These are phyloP conservation scores for Mohoua ochrocephala DNA, from an alignment of 2,113 vertebrate species.

Conservation along the genomic window DNA sequence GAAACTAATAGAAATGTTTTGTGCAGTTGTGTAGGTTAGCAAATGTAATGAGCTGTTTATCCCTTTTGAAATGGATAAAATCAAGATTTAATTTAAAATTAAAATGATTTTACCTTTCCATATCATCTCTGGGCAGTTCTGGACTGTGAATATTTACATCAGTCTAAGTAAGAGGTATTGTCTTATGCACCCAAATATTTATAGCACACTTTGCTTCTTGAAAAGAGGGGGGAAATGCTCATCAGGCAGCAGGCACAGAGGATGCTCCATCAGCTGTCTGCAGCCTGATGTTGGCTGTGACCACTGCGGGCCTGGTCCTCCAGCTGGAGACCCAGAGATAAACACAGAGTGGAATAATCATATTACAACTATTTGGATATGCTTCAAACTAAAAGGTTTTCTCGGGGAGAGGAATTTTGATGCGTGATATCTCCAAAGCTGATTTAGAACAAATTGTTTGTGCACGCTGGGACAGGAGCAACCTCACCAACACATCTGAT, in stretches of 20 bases:
- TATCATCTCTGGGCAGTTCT: neutral
- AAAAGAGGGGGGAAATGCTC: neutral
- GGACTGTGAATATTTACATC: neutral
- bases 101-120: neutral
- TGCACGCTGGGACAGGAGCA: neutral
- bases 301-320: neutral
- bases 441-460: neutral
- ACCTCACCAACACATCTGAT: neutral
- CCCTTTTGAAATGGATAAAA: neutral
- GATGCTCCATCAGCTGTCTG: neutral
- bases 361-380: neutral
- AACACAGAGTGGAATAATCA: neutral
- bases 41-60: neutral
- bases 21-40: neutral
- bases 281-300: neutral
- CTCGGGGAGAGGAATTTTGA: neutral
- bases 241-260: neutral
- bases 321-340: conserved; percentile 29
- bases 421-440: neutral
- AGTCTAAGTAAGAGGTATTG: neutral
- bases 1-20: neutral
- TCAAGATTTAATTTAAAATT: neutral
- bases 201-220: neutral
- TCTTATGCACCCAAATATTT: neutral
- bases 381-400: neutral